Conservation (phyloP, 2,113 vertebrate species). For the Ptyas mucosa region DNA sequence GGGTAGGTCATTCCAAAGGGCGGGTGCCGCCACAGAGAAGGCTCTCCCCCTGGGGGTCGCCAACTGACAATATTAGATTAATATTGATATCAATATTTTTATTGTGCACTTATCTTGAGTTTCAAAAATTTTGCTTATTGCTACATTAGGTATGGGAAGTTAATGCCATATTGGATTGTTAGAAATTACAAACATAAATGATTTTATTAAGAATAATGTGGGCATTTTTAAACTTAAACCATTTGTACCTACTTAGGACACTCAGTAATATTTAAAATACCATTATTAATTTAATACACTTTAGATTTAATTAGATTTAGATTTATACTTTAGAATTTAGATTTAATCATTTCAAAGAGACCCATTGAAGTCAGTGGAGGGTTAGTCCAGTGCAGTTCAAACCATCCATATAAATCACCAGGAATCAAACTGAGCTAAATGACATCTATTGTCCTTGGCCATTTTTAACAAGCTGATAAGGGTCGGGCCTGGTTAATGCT, state of each 20-base stretch:
- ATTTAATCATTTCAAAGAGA: background rate
- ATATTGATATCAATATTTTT: background rate
- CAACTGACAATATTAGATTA: background rate
- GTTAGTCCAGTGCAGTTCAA: background rate
- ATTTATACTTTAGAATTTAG: background rate
- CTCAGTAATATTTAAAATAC: background rate
- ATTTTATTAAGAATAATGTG: background rate
- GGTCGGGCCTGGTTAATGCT: background rate
- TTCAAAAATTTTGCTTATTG: background rate
- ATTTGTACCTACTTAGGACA: background rate
- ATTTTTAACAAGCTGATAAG: background rate
- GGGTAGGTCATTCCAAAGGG: too few species aligned
- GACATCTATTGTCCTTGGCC: background rate
- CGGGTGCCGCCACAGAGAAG: too few species aligned
- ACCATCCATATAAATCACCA: background rate
- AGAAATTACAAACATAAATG: background rate
- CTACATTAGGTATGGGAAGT: background rate
- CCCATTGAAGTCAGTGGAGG: background rate
- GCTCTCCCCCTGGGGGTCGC: too few species aligned
- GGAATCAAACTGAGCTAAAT: background rate
- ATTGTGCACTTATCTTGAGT: background rate
- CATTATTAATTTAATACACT: background rate
- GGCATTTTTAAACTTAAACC: background rate
- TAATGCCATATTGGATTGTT: background rate
- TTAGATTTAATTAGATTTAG: too few species aligned